Base-by-base conservation (phyloP, 2,888 invertebrate genomes). In the Unio delphinus region DNA sequence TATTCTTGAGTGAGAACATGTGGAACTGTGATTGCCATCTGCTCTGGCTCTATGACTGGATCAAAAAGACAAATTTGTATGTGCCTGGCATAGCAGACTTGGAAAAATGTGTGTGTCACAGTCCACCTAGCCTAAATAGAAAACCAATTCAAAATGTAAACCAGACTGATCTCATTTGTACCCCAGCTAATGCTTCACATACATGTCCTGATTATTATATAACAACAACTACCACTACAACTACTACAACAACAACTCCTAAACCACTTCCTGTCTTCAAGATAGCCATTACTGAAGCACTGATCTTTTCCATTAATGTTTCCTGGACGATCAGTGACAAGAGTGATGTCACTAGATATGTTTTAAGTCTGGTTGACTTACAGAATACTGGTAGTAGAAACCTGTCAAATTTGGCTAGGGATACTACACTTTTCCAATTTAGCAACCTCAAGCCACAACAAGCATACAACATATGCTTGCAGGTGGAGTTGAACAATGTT, bases 11-110 rank as follows among this genome's bases (percentile, higher is more conserved):
- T 34, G 93, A 92, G 63, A 96, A 96, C 89, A 95, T 94, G 7
- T 91, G 96, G 82, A 92, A 93, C 68, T 96, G 96, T 85, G 94
- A 96, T 87, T 96, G 96, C 87, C 93, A 94, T 54, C 89, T 96
- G 1, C 91, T 94, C 55, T 96, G 96, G 95, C 91, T 96, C 0
- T 92, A 94, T 20, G 93, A 79, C 23, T 81, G 79, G 83, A 57
- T 79, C 20, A 23, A 64, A 30, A 34, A 20, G 15, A 45, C 1
- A n/a, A 59, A 23, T 8, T 30, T 26, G 34, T 5, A 0, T 45
- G 30, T 67, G 11, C 30, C 11, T n/a, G 3, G 7, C 15, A 18
- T 30, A 45, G 61, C 45, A 17, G 20, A 61, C 34, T 23, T 62
- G 15, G 56, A 62, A n/a, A 57, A 67, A 34, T 74, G 73, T 54